Percentiles rank a stretch among this genome's conserved stretches.
Evolutionary conservation across 2,888 invertebrate species (phyloP).

Genomic region (Orthonevra nobilis): DNA sequence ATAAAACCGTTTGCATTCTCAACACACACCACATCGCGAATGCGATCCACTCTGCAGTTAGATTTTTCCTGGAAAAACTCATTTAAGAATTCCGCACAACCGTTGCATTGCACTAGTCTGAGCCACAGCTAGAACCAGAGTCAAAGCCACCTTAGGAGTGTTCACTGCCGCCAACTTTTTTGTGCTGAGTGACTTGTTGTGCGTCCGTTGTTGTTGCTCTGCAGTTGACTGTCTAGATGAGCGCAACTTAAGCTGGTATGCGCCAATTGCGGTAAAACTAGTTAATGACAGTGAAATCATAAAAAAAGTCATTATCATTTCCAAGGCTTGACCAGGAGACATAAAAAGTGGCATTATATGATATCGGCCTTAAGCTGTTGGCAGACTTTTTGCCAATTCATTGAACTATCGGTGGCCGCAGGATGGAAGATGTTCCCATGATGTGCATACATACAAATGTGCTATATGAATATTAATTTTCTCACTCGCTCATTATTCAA

Average conservation of each 20-base stretch:
- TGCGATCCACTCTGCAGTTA: constrained; percentile 63
- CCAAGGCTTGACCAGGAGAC: constrained; percentile 63
- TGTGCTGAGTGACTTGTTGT: background rate
- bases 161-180: constrained; percentile 30
- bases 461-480: no score
- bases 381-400: background rate
- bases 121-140: constrained; percentile 20
- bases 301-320: constrained; percentile 69
- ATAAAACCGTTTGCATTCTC: constrained; percentile 67
- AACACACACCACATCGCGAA: constrained; percentile 58
- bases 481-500: no score
- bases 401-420: no score
- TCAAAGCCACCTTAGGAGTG: constrained; percentile 48
- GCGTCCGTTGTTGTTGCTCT: constrained; percentile 22
- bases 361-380: constrained; percentile 52
- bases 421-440: no score
- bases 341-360: constrained; percentile 38
- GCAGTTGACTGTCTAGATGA: constrained; percentile 52
- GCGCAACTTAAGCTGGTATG: constrained; percentile 16
- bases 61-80: constrained; percentile 68
- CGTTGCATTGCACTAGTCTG: constrained; percentile 59
- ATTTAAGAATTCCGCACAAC: constrained; percentile 69
- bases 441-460: no score
- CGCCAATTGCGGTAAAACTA: constrained; percentile 67
- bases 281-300: constrained; percentile 69